These are phyloP conservation scores for Nerophis lumbriciformis DNA, from an alignment of 2,113 vertebrate species.

Conservation along the genomic window DNA sequence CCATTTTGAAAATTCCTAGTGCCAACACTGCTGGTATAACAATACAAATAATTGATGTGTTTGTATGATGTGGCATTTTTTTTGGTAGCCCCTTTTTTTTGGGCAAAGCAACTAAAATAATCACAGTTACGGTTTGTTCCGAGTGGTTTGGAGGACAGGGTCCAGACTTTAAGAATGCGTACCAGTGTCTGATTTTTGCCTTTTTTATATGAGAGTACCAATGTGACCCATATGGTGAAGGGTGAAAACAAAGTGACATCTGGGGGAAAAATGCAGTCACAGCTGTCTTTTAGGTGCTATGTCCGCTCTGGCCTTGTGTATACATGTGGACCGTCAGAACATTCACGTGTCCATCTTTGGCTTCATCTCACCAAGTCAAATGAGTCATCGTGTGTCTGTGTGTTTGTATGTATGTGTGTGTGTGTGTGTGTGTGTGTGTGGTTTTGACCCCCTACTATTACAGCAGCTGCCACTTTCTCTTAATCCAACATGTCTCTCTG, in stretches of 20 bases:
- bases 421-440: slow-evolving; percentile 8
- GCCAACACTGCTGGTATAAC: too few species aligned
- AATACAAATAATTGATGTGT: too few species aligned
- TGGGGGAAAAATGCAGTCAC: neutral
- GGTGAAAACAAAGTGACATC: neutral
- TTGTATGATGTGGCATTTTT: too few species aligned
- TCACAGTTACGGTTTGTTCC: too few species aligned
- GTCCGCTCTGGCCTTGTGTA: slow-evolving; percentile 6
- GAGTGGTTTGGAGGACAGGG: too few species aligned
- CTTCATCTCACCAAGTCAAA: slow-evolving; percentile 11
- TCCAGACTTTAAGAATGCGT: neutral
- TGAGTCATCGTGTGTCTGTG: neutral
- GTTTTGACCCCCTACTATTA: slow-evolving; percentile 30
- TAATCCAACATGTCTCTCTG: slow-evolving; percentile 22
- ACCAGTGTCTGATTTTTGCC: neutral
- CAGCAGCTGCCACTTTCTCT: slow-evolving; percentile 38
- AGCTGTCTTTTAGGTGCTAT: neutral
- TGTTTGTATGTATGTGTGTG: neutral
- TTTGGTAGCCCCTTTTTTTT: too few species aligned
- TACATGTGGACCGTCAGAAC: neutral
- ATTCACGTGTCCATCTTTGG: slow-evolving; percentile 13
- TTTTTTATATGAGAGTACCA: slow-evolving; percentile 27
- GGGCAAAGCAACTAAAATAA: too few species aligned
- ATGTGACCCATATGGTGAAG: slow-evolving; percentile 17
- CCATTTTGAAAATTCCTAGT: too few species aligned